Evolutionary conservation across 2,888 invertebrate genomes (phyloP), one percentile per base, ranked within the genome.

Genomic region (Clanis bilineata): DNA sequence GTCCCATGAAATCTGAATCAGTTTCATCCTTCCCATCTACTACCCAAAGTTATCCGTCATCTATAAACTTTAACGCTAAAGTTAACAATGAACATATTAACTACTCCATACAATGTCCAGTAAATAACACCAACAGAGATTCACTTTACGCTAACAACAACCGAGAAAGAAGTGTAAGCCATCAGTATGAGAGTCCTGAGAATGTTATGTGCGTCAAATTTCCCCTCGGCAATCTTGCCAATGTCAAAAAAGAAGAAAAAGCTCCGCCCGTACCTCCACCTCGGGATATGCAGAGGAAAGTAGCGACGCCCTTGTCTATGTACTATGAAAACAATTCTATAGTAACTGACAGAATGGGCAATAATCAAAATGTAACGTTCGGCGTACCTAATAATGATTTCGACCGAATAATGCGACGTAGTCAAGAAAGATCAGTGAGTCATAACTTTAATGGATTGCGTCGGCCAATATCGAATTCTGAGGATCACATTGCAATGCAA

Each of bases 221-320:
- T 80, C 93, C 93, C 15, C 71, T 93, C 44, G 93, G 92, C 59
- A 93, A 90, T 71, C 86, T 90, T 5, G 84, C 85, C 43, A 86
- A 86, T 66, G 80, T 84, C 39, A 88, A 85, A 68, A 85, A 84
- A 69, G 91, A 92, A 47, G 88, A 89, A 57, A 93, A 90, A 54
- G 74, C 94, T 39, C 96, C 96, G 4, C 96, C 97, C 0, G 95
- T 95, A 3, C 96, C 96, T 28, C 96, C 97, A 0, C 96, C 96
- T n/a, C 90, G 96, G 70, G 96, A 96, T 83, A 96, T 95, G 66
- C 93, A 94, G 72, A 93, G 95, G 62, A 93, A 94, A 81, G 88
- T 94, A 15, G 83, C 93, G 21, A 92, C 93, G 36, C 90, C 90
- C 63, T 67, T 92, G 68, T 92, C 93, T 23, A 92, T 92, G 88